Percentiles rank a stretch among this genome's conserved stretches.
phyloP scores from a whole-genome alignment of 2,113 vertebrate species.

The Chionis minor region DNA sequence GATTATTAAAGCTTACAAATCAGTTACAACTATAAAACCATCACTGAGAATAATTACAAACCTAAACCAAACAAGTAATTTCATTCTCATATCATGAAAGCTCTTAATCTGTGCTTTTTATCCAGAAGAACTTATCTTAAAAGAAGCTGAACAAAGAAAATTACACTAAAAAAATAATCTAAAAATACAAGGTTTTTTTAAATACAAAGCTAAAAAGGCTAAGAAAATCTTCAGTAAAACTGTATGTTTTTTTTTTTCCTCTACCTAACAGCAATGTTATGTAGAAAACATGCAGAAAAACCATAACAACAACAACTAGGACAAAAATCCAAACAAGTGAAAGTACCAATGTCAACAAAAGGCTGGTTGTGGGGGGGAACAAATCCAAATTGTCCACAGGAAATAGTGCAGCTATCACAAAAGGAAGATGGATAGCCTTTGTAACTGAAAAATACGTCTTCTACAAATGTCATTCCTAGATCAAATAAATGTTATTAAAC shows the following conservation, averaged over 20 bases:
- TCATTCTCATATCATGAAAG: background rate
- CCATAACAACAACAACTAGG: background rate
- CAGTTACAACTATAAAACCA: slow-evolving; percentile 4
- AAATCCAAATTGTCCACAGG: background rate
- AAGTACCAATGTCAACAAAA: background rate
- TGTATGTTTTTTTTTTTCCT: background rate
- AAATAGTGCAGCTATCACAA: background rate
- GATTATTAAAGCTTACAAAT: slow-evolving; percentile 28
- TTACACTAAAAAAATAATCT: background rate
- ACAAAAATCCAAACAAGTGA: background rate
- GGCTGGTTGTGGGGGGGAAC: background rate
- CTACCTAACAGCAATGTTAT: background rate
- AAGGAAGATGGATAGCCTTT: background rate
- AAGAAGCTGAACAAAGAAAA: background rate
- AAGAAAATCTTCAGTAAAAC: background rate
- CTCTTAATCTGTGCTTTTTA: background rate
- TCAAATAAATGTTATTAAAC: background rate
- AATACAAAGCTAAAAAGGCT: background rate
- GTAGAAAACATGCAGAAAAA: background rate
- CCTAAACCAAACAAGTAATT: background rate
- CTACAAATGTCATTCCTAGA: background rate
- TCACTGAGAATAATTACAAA: background rate
- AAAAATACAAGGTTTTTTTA: background rate
- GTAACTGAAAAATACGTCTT: background rate
- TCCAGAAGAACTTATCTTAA: background rate